Evolutionary conservation across 2,113 vertebrate genomes (phyloP).

Genomic region (Polypterus senegalus): DNA sequence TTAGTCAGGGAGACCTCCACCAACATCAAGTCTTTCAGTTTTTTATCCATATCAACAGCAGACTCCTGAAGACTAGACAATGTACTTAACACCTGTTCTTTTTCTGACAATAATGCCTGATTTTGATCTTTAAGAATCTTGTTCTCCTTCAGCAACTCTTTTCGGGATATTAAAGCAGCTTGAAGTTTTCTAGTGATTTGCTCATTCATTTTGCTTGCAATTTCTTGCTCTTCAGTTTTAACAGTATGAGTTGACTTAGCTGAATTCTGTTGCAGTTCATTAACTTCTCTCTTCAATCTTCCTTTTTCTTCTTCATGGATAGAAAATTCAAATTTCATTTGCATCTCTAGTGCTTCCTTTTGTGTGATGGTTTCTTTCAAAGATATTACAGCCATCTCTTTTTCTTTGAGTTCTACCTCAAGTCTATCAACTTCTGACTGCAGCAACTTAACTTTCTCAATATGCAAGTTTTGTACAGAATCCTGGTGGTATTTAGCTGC

Average conservation of each 20-base stretch:
- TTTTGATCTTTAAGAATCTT: conserved; percentile 44
- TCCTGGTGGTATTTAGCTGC: conserved; percentile 5
- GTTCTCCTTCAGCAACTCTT: conserved; percentile 63
- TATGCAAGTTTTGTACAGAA: neutral
- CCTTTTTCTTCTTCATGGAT: conserved; percentile 23
- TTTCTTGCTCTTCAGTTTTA: conserved; percentile 23
- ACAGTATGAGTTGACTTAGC: conserved; percentile 9
- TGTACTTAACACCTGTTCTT: conserved; percentile 35
- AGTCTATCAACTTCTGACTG: conserved; percentile 19
- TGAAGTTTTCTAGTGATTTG: conserved; percentile 64
- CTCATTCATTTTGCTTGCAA: conserved; percentile 33
- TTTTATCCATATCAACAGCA: conserved; percentile 31
- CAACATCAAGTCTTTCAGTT: conserved; percentile 33
- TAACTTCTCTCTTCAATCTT: conserved; percentile 25
- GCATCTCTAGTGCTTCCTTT: conserved; percentile 37
- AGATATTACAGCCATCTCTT: neutral
- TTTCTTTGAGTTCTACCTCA: conserved; percentile 25
- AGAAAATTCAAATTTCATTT: conserved; percentile 37
- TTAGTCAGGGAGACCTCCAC: conserved; percentile 4
- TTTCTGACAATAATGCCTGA: conserved; percentile 35
- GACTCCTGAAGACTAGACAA: conserved; percentile 29
- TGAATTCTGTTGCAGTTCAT: conserved; percentile 39
- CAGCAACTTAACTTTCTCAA: conserved; percentile 13
- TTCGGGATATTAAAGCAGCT: conserved; percentile 67
- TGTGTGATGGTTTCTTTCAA: conserved; percentile 25